These are phyloP conservation scores for Muscicapa adusta DNA, from an alignment of 2,113 vertebrate genomes.

Conservation along the genomic window DNA sequence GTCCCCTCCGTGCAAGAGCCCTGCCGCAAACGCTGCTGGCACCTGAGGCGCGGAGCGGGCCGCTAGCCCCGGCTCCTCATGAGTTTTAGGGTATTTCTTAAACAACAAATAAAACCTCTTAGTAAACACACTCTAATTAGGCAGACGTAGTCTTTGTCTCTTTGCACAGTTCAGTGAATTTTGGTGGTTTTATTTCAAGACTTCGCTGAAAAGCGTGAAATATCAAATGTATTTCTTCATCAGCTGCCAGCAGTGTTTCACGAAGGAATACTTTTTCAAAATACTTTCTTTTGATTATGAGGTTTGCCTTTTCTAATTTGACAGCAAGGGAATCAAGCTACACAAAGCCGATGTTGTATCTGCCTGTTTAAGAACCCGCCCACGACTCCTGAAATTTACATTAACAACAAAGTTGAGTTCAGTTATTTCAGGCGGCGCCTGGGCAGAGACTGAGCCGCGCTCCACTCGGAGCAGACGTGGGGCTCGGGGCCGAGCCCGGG, in stretches of 20 bases:
- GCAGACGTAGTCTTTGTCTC: background rate
- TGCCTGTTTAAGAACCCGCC: background rate
- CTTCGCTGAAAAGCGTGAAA: background rate
- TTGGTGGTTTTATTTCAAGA: background rate
- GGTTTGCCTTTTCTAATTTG: background rate
- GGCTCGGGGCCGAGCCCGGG: accelerated
- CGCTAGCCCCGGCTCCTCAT: background rate
- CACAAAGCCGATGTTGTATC: background rate
- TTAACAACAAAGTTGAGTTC: background rate
- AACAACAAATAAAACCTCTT: background rate
- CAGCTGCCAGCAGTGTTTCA: background rate
- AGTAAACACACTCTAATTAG: background rate
- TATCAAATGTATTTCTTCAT: background rate
- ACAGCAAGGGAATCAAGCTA: background rate
- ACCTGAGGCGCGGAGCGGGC: accelerated
- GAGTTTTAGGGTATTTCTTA: background rate
- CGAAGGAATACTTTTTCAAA: background rate
- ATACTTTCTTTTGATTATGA: background rate
- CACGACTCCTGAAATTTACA: background rate
- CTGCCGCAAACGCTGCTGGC: background rate
- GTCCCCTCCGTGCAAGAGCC: background rate
- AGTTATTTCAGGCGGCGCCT: background rate
- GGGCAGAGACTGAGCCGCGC: accelerated
- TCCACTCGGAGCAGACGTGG: accelerated
- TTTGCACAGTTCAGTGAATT: background rate